Base-by-base conservation (phyloP, 2,113 vertebrate species). In the Callaeas wilsoni region DNA sequence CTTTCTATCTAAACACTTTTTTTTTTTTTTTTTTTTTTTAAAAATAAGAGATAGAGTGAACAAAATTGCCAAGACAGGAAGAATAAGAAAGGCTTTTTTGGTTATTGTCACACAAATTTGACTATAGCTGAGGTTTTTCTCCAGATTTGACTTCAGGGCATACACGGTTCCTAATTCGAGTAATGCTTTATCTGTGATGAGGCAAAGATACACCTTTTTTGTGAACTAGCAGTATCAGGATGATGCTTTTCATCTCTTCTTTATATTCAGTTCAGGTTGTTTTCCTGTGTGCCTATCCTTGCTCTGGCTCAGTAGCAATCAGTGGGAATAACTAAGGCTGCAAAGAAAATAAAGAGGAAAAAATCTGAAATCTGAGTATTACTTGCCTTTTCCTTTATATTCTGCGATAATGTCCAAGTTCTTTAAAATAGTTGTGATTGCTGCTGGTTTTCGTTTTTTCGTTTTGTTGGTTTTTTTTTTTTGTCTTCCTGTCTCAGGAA, bases 381-480 rank as follows among this genome's bases (percentile, higher is more conserved):
- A 22, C 7, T 60, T 85, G 13, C 19, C 19, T 41, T 73, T 92
- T 60, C 22, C 19, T 87, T 87, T 70, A 2, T 49, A 53, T 62
- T 30, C 42, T 9, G 0, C 59, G 18, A 25, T 17, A 73, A 3
- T 10, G 1, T 57, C 49, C 23, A 64, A 11, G 13, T 74, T 84
- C 12, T 46, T 89, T 29, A 70, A 42, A 71, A 33, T 29, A 74
- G 35, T 9, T 39, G 4, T 52, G 39, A 30, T 74, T 81, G 12
- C 49, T 89, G 4, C 16, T 42, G 7, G 2, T 2, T 2, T 6
- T 10, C 4, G 1, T 26, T 21, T 12, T 23, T 22, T 39, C n/a
- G 16, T 32, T 15, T 4, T 15, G 8, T 26, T 11, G 41, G 10
- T 44, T 30, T 10, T 27, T 47, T 23, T 22, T 8, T 13, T 22